Base-by-base conservation (phyloP, 1,140 invertebrate species). In the Drosophila simulans region DNA sequence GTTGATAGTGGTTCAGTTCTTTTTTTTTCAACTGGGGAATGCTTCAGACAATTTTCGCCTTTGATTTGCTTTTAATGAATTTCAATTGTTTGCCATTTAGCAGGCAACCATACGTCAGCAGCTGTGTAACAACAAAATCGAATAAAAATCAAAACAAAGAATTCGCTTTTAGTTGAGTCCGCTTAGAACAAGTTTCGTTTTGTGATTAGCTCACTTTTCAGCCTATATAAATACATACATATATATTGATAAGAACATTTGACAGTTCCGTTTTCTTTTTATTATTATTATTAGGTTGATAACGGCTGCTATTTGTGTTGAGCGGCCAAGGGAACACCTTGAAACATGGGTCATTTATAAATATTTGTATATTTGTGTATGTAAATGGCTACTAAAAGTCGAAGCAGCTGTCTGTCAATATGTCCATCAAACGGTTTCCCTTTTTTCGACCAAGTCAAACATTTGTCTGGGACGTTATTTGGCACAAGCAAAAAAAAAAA, bases 1-100 rank as follows among this genome's bases (percentile, higher is more conserved):
- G 20, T 12, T 65, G 60, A 57, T 48, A 70, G 63, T 34, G 31
- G 11, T 42, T 69, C 17, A 31, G 40, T 39, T 54, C 66, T 39
- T 39, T 12, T 13, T 13, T 34, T 34, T 5, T 15, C 5, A 37
- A 37, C 31, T 5, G 25, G 45, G 48, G 55, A 56, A n/a, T 31
- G 48, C 31, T 37, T 37, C 35, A 39, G 22, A 53, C 48, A 62
- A 62, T 46, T 66, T 49, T 59, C 58, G 55, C 34, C 49, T 42
- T 59, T 66, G 51, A 55, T 63, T 55, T 66, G 70, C 35, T 64
- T 64, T 75, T 74, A 75, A 75, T 75, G 69, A 64, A 75, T 75
- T 75, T 75, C 71, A 75, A 75, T 75, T 75, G 71, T 53, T 39
- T 27, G 13, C 58, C 71, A 75, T 64, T 75, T 75, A 75, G 71